A percentile compares a stretch with the other conserved stretches of the same genome.
Conservation (phyloP, 2,113 vertebrate genomes). For the Cephalopholis sonnerati region DNA sequence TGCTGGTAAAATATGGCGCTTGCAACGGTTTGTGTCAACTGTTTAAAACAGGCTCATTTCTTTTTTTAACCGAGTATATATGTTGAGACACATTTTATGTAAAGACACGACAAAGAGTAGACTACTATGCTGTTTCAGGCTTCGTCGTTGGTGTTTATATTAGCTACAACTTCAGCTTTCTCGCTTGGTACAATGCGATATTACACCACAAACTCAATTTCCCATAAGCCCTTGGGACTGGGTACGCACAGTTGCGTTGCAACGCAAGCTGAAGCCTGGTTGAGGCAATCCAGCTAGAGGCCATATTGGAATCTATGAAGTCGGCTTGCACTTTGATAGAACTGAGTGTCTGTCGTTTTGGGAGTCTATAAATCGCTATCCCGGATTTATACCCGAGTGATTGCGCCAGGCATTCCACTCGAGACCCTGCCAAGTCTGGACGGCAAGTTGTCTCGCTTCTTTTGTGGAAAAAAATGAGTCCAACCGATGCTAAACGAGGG, state of each 20-base stretch:
- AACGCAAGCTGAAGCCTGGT: constrained; percentile 73
- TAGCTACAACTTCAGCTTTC: background rate
- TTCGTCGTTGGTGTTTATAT: background rate
- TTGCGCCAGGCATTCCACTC: constrained; percentile 61
- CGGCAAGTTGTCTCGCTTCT: constrained; percentile 78
- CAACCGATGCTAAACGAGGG: constrained; percentile 96
- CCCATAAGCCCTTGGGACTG: constrained; percentile 63
- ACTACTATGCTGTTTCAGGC: background rate
- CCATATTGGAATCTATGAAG: constrained; percentile 89
- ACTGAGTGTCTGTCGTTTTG: constrained; percentile 76
- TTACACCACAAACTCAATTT: constrained; percentile 66
- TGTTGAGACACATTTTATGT: background rate
- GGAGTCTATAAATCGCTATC: constrained; percentile 69
- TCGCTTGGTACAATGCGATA: background rate
- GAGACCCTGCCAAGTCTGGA: constrained; percentile 71
- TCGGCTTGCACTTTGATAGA: constrained; percentile 80
- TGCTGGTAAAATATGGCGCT: constrained; percentile 12
- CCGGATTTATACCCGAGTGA: constrained; percentile 53
- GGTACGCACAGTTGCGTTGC: constrained; percentile 58
- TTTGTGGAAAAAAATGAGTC: constrained; percentile 88
- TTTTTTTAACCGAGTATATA: background rate
- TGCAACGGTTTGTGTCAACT: constrained; percentile 21
- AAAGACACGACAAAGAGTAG: background rate
- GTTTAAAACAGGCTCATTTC: background rate
- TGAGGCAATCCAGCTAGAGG: constrained; percentile 77